Evolutionary conservation across 1,140 invertebrate species (phyloP), one percentile per base, ranked within the genome.

Genomic region (Phocides pigmalion): DNA sequence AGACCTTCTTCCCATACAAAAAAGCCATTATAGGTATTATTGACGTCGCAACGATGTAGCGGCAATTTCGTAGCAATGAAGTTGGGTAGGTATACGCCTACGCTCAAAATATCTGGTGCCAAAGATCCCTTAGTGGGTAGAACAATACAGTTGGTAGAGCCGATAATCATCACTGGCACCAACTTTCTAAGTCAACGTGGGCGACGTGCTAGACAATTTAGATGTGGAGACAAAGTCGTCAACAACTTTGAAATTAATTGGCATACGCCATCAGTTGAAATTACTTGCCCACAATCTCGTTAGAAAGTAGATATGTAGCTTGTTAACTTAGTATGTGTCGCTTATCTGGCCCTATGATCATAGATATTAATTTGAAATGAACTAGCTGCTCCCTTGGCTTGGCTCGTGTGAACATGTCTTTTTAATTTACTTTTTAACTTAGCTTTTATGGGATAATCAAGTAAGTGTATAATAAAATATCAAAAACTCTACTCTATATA

Each of bases 241-340:
- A 22, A 62, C 32, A 51, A 25, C 47, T 25, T 50, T 8, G 20
- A 39, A 62, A 42, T 50, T 50, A 50, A 41, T 62, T 44, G 59
- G 19, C 47, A 51, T 41, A 22, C 35, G 35, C 32, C 47, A 50
- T 62, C 49, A 28, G 12, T 42, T 51, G 14, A 62, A 28, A 51
- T 51, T 8, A 51, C 49, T 49, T 39, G 12, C 11, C 17, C 17
- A 41, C 50, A n/a, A 41, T 54, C 35, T 41, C n/a, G 50, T 41
- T 54, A 54, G 50, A 54, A 54, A 54, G 50, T 54, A 41, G 14
- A 32, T 54, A n/a, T 11, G 28, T 20, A 14, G 35, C 35, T 54
- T 54, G 50, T 54, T 41, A 20, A 17, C 15, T 17, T 20, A 17
- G 14, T 39, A 16, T 54, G 19, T 54, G 19, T 53, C 0, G 50